Evolutionary conservation across 2,797 vertebrate genomes (phyloP), one percentile per base, ranked within the genome.

Genomic region (Artibeus jamaicensis): DNA sequence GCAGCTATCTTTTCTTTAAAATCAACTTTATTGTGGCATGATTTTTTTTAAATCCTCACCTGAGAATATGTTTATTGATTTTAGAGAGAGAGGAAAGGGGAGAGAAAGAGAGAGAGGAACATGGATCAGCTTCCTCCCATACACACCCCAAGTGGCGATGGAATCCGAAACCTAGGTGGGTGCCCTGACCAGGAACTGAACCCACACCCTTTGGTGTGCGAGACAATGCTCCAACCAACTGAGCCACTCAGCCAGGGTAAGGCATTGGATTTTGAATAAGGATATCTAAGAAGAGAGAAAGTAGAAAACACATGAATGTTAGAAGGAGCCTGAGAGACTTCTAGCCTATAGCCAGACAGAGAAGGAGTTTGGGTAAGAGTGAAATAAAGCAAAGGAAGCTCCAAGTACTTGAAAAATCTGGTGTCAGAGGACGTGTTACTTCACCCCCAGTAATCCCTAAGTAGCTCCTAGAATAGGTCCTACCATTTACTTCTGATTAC

Each of bases 1-100:
- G 39, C 0, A 19, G 12, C 86, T 78, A 90, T 12, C 26, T 86
- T 67, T 86, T 93, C 42, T 93, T 93, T 93, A 79, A 95, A 90
- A 55, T 85, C 26, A 94, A 21, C 2, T 83, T 95, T 70, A 79
- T 26, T 39, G 59, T 74, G 77, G 22, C 57, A 39, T 67, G 68
- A 73, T 68, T 50, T 83, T 83, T 62, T 62, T 24, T 1, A 32
- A 59, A 6, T 32, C 59, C 29, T 62, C 29, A 62, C 14, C 29
- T 62, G 59, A 62, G 59, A 62, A 62, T 62, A 62, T 62, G 59
- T 62, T 62, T 62, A 32, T 62, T 62, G 59, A 62, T 62, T 62
- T 62, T 15, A 62, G 59, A 62, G 29, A 62, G 59, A 62, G 29
- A 62, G 14, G 29, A 32, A 62, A 5, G 12, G 59, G 11, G 29